Conservation (phyloP, 2,113 vertebrate genomes). For the Oncorhynchus mykiss region DNA sequence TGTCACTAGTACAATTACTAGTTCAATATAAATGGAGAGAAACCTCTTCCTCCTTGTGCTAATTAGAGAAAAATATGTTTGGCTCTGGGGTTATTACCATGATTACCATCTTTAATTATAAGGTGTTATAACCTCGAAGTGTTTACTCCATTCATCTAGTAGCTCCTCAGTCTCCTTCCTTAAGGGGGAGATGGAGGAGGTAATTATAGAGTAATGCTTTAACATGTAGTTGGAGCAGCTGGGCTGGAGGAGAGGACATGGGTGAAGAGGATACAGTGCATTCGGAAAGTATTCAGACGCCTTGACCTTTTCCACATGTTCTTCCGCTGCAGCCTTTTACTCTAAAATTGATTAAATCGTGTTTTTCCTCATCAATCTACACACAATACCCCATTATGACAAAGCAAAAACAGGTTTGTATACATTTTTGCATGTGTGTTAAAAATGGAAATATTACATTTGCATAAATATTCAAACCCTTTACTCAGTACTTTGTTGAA, state of each 20-base stretch:
- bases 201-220: constrained; percentile 55
- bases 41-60: constrained; percentile 9
- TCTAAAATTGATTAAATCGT: too few relatives aligned
- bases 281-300: too few relatives aligned
- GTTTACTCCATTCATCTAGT: constrained; percentile 61
- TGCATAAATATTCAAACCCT: too few relatives aligned
- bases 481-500: too few relatives aligned
- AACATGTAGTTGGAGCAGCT: constrained; percentile 48
- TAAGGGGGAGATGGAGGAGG: constrained; percentile 44
- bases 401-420: too few relatives aligned
- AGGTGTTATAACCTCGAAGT: constrained; percentile 41
- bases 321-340: too few relatives aligned
- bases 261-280: constrained; percentile 22
- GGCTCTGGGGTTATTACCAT: constrained; percentile 37
- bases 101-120: constrained; percentile 59
- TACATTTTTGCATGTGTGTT: too few relatives aligned
- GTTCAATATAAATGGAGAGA: not conserved
- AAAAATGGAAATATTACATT: too few relatives aligned
- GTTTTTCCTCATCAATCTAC: too few relatives aligned
- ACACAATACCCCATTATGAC: too few relatives aligned
- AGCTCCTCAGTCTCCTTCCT: constrained; percentile 43
- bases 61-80: constrained; percentile 42
- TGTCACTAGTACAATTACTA: not conserved
- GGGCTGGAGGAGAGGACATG: not conserved
- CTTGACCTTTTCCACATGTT: too few relatives aligned